Evolutionary conservation across 2,888 invertebrate species (phyloP), one percentile per base, ranked within the genome.

Genomic region (Amblyjoppa proteus): DNA sequence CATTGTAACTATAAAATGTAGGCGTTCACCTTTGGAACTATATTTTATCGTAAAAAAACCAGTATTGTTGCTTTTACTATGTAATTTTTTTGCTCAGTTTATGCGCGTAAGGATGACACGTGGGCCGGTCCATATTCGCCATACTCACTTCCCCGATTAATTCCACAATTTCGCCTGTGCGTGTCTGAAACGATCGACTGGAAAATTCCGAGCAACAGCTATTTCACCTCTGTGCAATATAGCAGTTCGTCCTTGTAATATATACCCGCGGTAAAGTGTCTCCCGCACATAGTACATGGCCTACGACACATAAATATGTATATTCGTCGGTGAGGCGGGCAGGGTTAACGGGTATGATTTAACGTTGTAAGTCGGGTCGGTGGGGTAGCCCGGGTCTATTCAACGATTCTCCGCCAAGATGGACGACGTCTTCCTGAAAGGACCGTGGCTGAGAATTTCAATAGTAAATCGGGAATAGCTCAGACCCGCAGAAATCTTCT

Each of bases 361-460:
- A 90, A 89, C 89, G 88, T 87, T 79, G 78, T 70, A 77, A 81
- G 83, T 79, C 81, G 77, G 79, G 69, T 83, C 81, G 87, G 88
- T 89, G 58, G 81, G 61, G 45, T 53, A 51, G 64, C 68, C 83
- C 66, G 31, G 81, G 45, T 70, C 85, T 51, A 83, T 85, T 85
- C 85, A 85, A 83, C 86, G 83, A 69, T 45, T 68, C 77, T 73
- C 70, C 64, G 74, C 49, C 77, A 91, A 91, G 92, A 92, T 90
- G 89, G 89, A 92, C 91, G 91, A 90, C 88, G 86, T 90, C 88
- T 90, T 90, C 88, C 89, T 89, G 90, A 91, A 91, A 89, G 90
- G 90, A 87, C 88, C 89, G 89, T 87, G 77, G 86, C 83, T 81
- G 73, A 89, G 90, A 90, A 91, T 91, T 92, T 92, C 91, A 91